Base-by-base conservation (phyloP, 2,113 vertebrate genomes). In the Pagrus major region DNA sequence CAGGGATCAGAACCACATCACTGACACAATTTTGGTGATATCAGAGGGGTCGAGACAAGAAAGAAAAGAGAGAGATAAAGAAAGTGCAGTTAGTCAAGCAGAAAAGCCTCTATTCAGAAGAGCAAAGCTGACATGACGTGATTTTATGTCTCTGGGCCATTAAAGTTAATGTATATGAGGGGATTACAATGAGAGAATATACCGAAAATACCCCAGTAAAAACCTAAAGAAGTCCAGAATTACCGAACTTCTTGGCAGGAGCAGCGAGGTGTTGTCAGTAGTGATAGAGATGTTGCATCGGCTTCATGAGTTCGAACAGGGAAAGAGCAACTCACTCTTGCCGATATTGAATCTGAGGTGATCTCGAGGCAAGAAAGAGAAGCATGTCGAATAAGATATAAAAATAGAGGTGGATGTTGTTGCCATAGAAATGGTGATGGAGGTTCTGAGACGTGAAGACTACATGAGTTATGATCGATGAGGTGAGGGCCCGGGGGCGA, bases 341-440 rank as follows among this genome's bases (percentile, higher is more conserved):
- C 14, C 58, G 55, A 79, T 71, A 56, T 18, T n/a, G 54, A 73
- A 31, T 60, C 51, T 61, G 61, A 80, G 39, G 60, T 51, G 65
- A 68, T 71, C 72, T 61, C 0, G 33, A 74, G 76, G 74, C 64
- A 21, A 69, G 72, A 59, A 25, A 55, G 37, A 33, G 37, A 55
- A 63, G 41, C 33, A 55, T 37, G 44, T 60, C 14, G 23, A 66
- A 33, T 20, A 66, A 49, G 55, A 27, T 54, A 54, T 54, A 58
- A 74, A 78, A 83, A 77, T 59, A 67, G 78, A 84, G 70, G 76
- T 76, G 71, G 83, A 81, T 67, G 71, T 42, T 81, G 81, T 80
- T 83, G 76, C 73, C 25, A 70, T 64, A 41, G 76, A 78, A 35
- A 75, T 76, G 60, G 9, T 15, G 20, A 42, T 27, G 9, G 35